Base-by-base conservation (phyloP, 2,888 invertebrate genomes). In the Sphaerophoria rueppellii region DNA sequence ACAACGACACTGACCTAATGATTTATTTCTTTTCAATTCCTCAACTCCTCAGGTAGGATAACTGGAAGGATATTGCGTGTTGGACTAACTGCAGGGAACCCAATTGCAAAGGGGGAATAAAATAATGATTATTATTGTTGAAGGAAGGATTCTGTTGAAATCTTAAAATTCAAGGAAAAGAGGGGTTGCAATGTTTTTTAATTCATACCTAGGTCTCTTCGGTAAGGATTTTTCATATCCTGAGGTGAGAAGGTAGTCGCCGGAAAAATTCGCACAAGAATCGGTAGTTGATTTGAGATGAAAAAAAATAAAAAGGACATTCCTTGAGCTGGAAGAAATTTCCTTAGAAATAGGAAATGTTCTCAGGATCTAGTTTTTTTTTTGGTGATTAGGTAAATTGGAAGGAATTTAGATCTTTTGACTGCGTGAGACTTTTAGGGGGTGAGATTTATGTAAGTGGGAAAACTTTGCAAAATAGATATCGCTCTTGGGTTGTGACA, bases 221-320 rank as follows among this genome's bases (percentile, higher is more conserved):
- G 12, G 4, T 35, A 69, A 75, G 74, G 80, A 72, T 80, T 72
- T 6, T 6, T 69, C 58, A 60, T 32, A 72, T 0, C 46, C 24
- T 11, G 32, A 55, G 43, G 37, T 34, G 46, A 57, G 57, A 69
- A 61, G 52, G 72, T 46, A 72, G 67, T 82, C 16, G 9, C 54
- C 40, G 9, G 71, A 69, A 70, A 81, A 76, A 81, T 81, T 85
- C 81, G 85, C 81, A 77, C 69, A 75, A 32, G 61, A 69, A 35
- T 67, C 40, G 32, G 24, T 48, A 46, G 54, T 35, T 9, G n/a
- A 54, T 71, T 40, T 40, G 40, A 40, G 34, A 77, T 54, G 57
- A 52, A 40, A 61, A 37, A 14, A 37, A 37, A 57, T 40, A 60
- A 55, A 71, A 72, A 79, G 75, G 69, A 70, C 55, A 58, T 52